phyloP scores from a whole-genome alignment of 92 coral and sea anemone species.

The Montipora capitata region DNA sequence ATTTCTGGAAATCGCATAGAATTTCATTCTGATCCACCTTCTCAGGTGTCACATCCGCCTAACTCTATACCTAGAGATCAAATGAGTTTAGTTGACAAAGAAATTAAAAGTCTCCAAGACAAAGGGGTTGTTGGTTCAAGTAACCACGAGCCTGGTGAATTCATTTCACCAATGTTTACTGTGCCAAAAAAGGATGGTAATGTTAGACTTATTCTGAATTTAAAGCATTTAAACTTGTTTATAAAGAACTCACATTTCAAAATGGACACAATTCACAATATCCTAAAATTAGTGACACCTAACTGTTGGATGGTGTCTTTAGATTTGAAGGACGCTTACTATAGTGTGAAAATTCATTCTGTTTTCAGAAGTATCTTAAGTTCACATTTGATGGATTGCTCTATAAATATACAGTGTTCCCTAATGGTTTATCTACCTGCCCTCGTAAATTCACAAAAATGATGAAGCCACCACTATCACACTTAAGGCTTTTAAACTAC shows the following conservation, averaged over 20 bases:
- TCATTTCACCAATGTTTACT: conserved; percentile 20
- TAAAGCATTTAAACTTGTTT: no score
- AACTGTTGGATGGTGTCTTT: no score
- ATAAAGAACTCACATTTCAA: no score
- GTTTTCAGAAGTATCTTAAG: conserved; percentile 31
- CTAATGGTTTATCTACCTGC: no score
- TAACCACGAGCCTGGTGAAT: conserved; percentile 28
- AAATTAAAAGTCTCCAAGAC: conserved; percentile 14
- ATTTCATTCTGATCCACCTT: background rate
- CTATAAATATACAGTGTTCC: conserved; percentile 34
- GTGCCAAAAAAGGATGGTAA: no score
- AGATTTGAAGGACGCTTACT: no score
- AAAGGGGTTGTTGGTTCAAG: conserved; percentile 33
- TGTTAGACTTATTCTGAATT: no score
- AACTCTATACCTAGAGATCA: conserved; percentile 5
- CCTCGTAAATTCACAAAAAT: no score
- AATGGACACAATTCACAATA: no score
- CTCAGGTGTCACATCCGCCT: background rate
- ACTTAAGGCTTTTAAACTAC: conserved; percentile 39
- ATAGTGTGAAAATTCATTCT: no score
- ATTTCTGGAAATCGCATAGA: background rate
- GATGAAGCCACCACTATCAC: conserved; percentile 65
- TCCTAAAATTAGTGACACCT: no score
- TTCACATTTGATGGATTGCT: conserved; percentile 47
- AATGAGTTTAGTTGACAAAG: conserved; percentile 5